phyloP scores from a whole-genome alignment of 2,888 invertebrate genomes.

The Thecocarcelia acutangulata region DNA sequence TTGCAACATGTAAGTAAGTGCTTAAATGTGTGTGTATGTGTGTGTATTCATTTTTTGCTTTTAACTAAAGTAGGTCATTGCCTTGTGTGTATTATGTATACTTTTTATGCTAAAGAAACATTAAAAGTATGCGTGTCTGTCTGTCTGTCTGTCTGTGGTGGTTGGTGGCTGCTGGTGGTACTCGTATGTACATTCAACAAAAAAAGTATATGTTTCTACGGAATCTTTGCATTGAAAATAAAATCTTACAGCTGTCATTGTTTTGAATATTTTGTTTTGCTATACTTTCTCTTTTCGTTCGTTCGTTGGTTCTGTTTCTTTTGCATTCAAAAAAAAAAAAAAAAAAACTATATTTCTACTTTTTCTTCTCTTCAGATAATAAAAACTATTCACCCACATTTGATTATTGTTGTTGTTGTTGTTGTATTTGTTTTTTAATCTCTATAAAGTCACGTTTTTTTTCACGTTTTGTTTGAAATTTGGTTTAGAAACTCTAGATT shows the following conservation, averaged over 20 bases:
- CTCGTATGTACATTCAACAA: no score
- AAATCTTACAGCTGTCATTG: slow-evolving; percentile 61
- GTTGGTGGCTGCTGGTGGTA: no score
- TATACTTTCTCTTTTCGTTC: slow-evolving; percentile 72
- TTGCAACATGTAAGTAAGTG: background rate
- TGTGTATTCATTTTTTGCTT: slow-evolving; percentile 2
- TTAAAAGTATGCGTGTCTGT: background rate
- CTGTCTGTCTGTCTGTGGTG: no score
- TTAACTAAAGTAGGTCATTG: slow-evolving; percentile 78
- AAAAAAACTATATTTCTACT: slow-evolving; percentile 5
- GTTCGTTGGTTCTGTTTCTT: slow-evolving; percentile 7
- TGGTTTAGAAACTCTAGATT: slow-evolving; percentile 45
- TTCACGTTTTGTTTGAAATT: slow-evolving; percentile 3
- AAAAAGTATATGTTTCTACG: no score
- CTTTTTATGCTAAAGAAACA: slow-evolving; percentile 45
- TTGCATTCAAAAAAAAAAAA: background rate
- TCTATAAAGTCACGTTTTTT: slow-evolving; percentile 59
- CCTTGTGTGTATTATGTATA: slow-evolving; percentile 66
- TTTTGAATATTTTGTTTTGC: slow-evolving; percentile 61
- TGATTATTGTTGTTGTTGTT: no score
- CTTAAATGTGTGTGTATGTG: slow-evolving; percentile 1
- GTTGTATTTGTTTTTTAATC: slow-evolving; percentile 6
- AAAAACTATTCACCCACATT: slow-evolving; percentile 54
- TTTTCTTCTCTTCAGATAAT: slow-evolving; percentile 4
- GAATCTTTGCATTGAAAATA: background rate